These are phyloP conservation scores for Sinocyclocheilus anophthalmus DNA, from an alignment of 2,113 vertebrate species.

Conservation along the genomic window DNA sequence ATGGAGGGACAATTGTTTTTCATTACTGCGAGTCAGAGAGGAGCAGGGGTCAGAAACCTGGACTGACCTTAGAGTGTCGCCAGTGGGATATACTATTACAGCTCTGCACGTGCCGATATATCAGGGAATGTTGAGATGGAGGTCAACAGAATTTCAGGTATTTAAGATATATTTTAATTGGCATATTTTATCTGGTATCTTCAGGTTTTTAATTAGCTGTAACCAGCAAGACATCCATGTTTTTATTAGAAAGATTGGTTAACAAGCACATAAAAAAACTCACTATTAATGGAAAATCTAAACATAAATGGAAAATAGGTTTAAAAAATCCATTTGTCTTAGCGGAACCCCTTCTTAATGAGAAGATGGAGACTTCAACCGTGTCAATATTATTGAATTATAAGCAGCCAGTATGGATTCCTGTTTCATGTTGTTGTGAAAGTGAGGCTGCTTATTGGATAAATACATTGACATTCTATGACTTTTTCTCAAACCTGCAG, in stretches of 20 bases:
- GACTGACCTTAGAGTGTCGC: slow-evolving; percentile 34
- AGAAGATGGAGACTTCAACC: neutral
- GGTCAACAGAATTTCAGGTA: neutral
- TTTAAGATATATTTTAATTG: neutral
- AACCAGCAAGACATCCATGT: neutral
- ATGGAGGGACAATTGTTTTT: slow-evolving; percentile 59
- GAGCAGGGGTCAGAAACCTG: slow-evolving; percentile 45
- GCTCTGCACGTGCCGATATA: neutral
- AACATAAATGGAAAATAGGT: neutral
- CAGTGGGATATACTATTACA: slow-evolving; percentile 17
- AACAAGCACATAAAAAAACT: neutral
- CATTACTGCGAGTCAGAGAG: slow-evolving; percentile 50
- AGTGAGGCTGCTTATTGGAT: neutral
- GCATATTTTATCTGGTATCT: neutral
- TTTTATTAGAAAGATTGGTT: neutral
- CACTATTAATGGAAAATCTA: neutral
- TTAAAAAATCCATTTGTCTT: neutral
- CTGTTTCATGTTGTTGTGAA: neutral
- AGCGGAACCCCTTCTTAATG: neutral
- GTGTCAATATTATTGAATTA: neutral
- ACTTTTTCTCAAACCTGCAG: neutral
- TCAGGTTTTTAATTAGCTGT: neutral
- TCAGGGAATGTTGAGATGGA: neutral
- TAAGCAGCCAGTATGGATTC: neutral
- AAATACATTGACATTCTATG: neutral